Evolutionary conservation across 2,797 vertebrate species (phyloP), one percentile per base, ranked within the genome.

Genomic region (Chelidonichthys spinosus): DNA sequence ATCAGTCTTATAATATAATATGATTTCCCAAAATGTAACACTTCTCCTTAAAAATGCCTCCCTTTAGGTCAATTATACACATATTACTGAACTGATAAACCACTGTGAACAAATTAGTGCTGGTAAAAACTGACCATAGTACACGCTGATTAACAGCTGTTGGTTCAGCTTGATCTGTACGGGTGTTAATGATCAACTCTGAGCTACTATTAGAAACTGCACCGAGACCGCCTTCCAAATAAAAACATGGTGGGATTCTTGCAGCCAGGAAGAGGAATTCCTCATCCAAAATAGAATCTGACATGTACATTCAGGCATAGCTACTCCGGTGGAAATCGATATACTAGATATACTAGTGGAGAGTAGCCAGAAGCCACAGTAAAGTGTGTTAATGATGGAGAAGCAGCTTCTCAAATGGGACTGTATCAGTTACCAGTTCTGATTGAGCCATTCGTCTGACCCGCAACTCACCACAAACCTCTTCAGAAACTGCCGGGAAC

Each of bases 391-490:
- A 46, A 70, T 54, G 42, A 49, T 42, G 17, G 58, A 54, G 6
- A 15, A 32, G 13, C 61, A 46, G 44, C 59, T 6, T 56, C 52
- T 73, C 52, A 15, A 2, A 55, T 63, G 40, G 39, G 4, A 8
- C 69, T 1, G 53, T 39, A 44, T 62, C 35, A 50, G n/a, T 44
- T 43, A 17, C 7, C 62, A 60, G 33, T 50, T 44, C 17, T 14
- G 35, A 11, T 7, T 32, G 54, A 35, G n/a, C 15, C 18, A 39
- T 14, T 54, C 17, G 44, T 61, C 40, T 47, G 5, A n/a, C 40
- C 7, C 5, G 0, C 8, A 90, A 96, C 95, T 95, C 96, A 98
- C 95, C 96, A 98, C 94, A 95, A 98, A 98, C 88, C 94, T 96
- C 87, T 95, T 95, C 69, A 99, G 95, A 81, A 99, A 99, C 79